Base-by-base conservation (phyloP, 2,113 vertebrate species). In the Pangasianodon hypophthalmus region DNA sequence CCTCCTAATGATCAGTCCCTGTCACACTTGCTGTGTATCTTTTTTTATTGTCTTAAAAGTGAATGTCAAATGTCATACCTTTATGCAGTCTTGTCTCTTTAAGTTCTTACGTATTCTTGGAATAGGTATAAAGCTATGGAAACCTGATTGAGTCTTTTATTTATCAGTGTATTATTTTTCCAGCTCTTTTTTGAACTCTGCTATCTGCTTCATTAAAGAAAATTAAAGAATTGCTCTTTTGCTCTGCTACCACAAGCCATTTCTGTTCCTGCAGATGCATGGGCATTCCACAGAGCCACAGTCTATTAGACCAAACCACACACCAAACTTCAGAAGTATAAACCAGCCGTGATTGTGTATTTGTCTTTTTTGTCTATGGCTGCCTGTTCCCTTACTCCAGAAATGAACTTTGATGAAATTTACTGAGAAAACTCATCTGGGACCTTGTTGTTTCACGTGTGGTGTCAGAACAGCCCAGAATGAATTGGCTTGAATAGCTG, bases 161-260 rank as follows among this genome's bases (percentile, higher is more conserved):
- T 85, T 26, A 67, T 85, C 62, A 32, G 26, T 85, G 60, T 60
- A 85, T 67, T 50, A 4, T 58, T 67, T 44, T 50, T 46, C 60
- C 24, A 62, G 41, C 83, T 16, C n/a, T n/a, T n/a, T n/a, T n/a
- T n/a, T 75, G 26, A 56, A 50, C 48, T 86, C 46, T 71, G 11
- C n/a, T 86, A 14, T 73, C 67, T 56, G 85, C 50, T 71, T 86
- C 32, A 67, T 85, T 46, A 50, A 85, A 85, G 44, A 73, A 52
- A n/a, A 81, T 18, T 14, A 13, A 54, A 18, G 29, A 52, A 54
- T 32, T 54, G 29, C 18, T 41, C 26, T 58, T 9, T 26, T 67
- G 18, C 48, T 37, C 13, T 41, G 13, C 69, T 41, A 41, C n/a
- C 6, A 60, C 73, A 60, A 2, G 14, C 52, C 44, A 67, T 73